These are phyloP conservation scores for Odontamblyopus lacepedii DNA, from an alignment of 2,797 vertebrate genomes.

Conservation along the genomic window DNA sequence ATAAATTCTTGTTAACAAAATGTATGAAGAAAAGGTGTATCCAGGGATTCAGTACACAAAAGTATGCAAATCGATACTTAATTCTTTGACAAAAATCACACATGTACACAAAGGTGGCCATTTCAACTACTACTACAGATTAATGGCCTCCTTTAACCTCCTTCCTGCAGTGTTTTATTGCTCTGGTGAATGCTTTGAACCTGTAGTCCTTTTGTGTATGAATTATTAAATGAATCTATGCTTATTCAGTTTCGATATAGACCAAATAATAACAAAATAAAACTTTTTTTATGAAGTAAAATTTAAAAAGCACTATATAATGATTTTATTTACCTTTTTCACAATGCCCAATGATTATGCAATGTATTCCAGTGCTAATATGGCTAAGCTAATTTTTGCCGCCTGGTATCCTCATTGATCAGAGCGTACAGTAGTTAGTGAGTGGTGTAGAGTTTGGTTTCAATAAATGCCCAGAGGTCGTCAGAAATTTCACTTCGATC, in stretches of 20 bases:
- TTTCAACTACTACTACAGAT: neutral
- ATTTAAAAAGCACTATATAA: too few relatives aligned
- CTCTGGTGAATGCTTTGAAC: neutral
- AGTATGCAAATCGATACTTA: too few relatives aligned
- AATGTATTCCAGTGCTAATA: neutral
- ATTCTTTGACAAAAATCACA: neutral
- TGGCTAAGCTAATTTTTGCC: neutral
- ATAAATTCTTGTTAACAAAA: neutral
- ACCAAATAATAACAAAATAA: too few relatives aligned
- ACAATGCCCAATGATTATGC: neutral
- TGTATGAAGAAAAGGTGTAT: neutral
- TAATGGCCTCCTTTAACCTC: neutral
- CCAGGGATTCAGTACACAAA: neutral
- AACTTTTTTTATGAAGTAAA: too few relatives aligned
- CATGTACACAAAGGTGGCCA: neutral
- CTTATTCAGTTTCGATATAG: too few relatives aligned
- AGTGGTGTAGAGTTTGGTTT: conserved; percentile 28
- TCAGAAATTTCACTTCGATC: conserved; percentile 25
- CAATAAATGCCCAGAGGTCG: conserved; percentile 33
- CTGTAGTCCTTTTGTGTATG: neutral
- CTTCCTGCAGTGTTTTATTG: neutral
- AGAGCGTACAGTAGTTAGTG: conserved; percentile 27
- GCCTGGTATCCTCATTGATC: conserved; percentile 6
- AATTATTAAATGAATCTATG: neutral
- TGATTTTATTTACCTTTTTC: neutral